Conservation (phyloP, 23 tunicate species). For the Trididemnum nubilum region DNA sequence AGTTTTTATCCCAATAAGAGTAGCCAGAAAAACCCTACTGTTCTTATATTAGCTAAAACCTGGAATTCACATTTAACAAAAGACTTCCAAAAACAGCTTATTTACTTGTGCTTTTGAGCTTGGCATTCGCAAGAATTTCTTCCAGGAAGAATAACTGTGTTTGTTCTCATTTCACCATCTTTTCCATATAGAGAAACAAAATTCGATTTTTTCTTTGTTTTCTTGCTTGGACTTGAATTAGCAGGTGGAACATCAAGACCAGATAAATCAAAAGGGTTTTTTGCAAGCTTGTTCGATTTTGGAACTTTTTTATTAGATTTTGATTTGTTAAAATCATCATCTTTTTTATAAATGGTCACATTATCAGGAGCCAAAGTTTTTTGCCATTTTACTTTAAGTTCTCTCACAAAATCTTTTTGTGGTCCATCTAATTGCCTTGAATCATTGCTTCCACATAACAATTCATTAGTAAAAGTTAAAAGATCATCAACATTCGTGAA, state of each 20-base stretch:
- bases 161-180: slow-evolving; percentile 73
- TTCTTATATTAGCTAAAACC: no score
- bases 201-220: slow-evolving; percentile 58
- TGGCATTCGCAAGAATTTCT: slow-evolving; percentile 91
- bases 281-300: neutral
- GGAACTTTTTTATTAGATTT: neutral
- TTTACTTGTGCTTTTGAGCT: slow-evolving; percentile 94
- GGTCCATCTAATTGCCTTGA: slow-evolving; percentile 12
- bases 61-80: no score
- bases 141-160: slow-evolving; percentile 86
- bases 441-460: slow-evolving; percentile 12
- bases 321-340: slow-evolving; percentile 1
- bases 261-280: slow-evolving; percentile 48
- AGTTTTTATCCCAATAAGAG: no score
- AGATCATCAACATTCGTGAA: slow-evolving; percentile 39
- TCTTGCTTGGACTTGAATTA: slow-evolving; percentile 33
- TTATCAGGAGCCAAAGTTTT: slow-evolving; percentile 51
- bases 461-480: slow-evolving; percentile 22
- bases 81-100: no score
- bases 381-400: slow-evolving; percentile 37
- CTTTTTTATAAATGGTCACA: slow-evolving; percentile 66
- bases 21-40: no score
- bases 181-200: slow-evolving; percentile 87
- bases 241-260: slow-evolving; percentile 1
- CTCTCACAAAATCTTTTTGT: slow-evolving; percentile 32